Evolutionary conservation across 2,888 invertebrate genomes (phyloP), one percentile per base, ranked within the genome.

Genomic region (Falcaria lacertinaria): DNA sequence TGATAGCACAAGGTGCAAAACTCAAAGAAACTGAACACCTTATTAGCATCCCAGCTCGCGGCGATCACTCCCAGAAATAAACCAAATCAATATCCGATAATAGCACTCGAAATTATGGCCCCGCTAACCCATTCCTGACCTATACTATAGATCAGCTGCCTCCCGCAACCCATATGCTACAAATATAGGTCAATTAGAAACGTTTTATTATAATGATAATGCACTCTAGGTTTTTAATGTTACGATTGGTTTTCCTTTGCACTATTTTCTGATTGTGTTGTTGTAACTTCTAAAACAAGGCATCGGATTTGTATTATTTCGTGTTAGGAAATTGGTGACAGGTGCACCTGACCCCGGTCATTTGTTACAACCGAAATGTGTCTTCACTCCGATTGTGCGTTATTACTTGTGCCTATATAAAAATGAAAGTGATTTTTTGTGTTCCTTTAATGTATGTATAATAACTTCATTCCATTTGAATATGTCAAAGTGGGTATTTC

Each of bases 1-100:
- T 68, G 73, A 79, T 77, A 74, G 57, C 73, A 78, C 85, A 89
- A 88, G 88, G 85, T 88, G 85, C 84, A 86, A 80, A 83, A 74
- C 66, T 65, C 54, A 60, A 64, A 66, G 71, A 76, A 68, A 72
- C 65, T 60, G 68, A 79, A 78, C 78, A 76, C 73, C 74, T 78
- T 79, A 85, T 85, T 84, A 85, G 64, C 57, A 67, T 69, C 53
- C 60, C 52, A 60, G 39, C 83, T 75, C 45, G 57, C 47, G 75
- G 82, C 79, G 59, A 70, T 68, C 60, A 57, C 50, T 68, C 59
- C 64, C 55, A 60, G 80, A 81, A 86, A 87, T 65, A 82, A 86
- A 85, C 69, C 67, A 81, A 85, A 81, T 74, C 76, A 64, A 73
- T 73, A 74, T 65, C 64, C 60, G 70, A 79, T 84, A 86, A 84